Conservation (phyloP, 2,888 invertebrate genomes). For the Eupithecia tripunctaria region DNA sequence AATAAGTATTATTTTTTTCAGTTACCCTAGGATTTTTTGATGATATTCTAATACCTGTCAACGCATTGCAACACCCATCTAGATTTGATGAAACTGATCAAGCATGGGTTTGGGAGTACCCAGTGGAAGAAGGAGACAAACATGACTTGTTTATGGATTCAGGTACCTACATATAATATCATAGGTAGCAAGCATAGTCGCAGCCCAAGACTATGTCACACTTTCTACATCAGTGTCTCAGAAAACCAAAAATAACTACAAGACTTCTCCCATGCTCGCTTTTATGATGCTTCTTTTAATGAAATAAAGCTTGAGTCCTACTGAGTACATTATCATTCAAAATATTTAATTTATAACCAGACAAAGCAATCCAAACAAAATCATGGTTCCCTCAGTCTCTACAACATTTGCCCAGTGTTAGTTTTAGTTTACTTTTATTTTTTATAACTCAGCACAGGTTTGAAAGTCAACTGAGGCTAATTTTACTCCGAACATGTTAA, state of each 20-base stretch:
- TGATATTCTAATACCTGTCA: constrained; percentile 96
- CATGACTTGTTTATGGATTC: constrained; percentile 98
- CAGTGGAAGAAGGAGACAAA: constrained; percentile 90
- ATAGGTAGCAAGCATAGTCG: too few species aligned
- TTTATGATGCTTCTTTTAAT: neutral
- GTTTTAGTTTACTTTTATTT: too few species aligned
- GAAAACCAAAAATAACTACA: neutral
- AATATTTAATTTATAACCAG: too few species aligned
- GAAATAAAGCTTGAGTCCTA: neutral
- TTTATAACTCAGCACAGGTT: too few species aligned
- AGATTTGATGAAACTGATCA: constrained; percentile 96
- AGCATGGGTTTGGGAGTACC: constrained; percentile 99
- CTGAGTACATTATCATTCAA: too few species aligned
- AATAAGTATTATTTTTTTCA: constrained; percentile 67
- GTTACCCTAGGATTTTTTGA: constrained; percentile 98
- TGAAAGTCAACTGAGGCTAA: too few species aligned
- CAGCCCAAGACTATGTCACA: too few species aligned
- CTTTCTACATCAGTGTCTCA: neutral
- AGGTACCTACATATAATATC: constrained; percentile 70
- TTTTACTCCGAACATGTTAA: too few species aligned
- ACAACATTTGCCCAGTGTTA: too few species aligned
- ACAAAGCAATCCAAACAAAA: too few species aligned
- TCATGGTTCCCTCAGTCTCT: too few species aligned
- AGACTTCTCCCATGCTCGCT: neutral
- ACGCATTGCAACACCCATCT: constrained; percentile 96